Evolutionary conservation across 2,113 vertebrate species (phyloP), one percentile per base, ranked within the genome.

Genomic region (Taxidea taxus): DNA sequence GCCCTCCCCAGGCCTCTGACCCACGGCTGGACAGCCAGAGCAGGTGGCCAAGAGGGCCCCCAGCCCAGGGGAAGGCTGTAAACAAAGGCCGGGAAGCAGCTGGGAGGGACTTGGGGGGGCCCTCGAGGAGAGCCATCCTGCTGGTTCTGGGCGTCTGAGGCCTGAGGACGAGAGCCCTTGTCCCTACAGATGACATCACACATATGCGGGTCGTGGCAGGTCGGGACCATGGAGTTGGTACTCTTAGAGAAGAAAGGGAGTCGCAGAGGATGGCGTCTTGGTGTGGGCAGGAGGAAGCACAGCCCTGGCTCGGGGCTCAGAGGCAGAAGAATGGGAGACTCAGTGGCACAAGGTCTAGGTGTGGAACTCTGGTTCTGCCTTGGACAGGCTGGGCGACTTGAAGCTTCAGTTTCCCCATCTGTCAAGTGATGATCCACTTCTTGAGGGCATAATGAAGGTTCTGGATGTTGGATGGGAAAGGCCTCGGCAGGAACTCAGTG

Each of bases 181-280:
- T 29, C 10, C 10, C 39, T 29, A 7, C 34, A 27, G 9, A 37
- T 39, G 37, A 49, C 9, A 31, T 37, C 2, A 4, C 27, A 10
- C 14, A 21, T 15, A 21, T 15, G 51, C 20, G 8, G 14, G 39
- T n/a, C 7, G 0, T 4, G 20, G 60, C 1, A 0, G 39, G 6
- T 27, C 34, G 49, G 49, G 39, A 39, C 39, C 49, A 7, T 12
- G 56, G 34, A 14, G 39, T 21, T 20, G 0, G 2, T n/a, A 60
- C 34, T 49, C 25, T 9, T 6, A 13, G 20, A 15, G 49, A 58
- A 20, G 81, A 29, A 44, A 56, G 72, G 72, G 39, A 9, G 16
- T 47, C 47, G 14, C 29, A 21, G 80, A 44, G 16, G 23, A 25
- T 2, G 34, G 60, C 29, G 9, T 25, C 51, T 84, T 34, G n/a